Base-by-base conservation (phyloP, 2,113 vertebrate species). In the Salminus brasiliensis region DNA sequence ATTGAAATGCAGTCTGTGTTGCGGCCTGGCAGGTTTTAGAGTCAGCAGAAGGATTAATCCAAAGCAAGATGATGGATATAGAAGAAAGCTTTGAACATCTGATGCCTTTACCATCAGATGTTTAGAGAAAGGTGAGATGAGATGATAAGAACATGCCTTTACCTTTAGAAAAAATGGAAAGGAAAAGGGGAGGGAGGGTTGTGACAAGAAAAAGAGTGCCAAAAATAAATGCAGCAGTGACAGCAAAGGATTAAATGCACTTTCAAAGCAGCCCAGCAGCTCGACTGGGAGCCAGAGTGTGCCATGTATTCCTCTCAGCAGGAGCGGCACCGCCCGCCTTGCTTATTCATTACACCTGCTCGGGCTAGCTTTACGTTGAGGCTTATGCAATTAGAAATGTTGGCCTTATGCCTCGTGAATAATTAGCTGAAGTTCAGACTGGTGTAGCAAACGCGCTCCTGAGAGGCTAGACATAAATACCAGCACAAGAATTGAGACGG, bases 51-150 rank as follows among this genome's bases (percentile, higher is more conserved):
- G 52, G 49, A 59, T 78, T 78, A 83, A 69, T 63, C 57, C 15
- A 43, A 23, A 23, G 39, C 71, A 71, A 18, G 47, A 73, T 74
- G 74, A 78, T 10, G 80, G 76, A 74, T 53, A 70, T 13, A 57
- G 43, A 78, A 36, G 39, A 67, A 49, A 34, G 62, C 73, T 73
- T 72, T 76, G 68, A 76, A 76, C 5, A 60, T 55, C 52, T 23
- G 52, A 55, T 25, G 52, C 9, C 23, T 55, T 23, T 55, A 55
- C 45, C 67, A 69, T 25, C 63, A 52, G 70, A 45, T 11, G 41
- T 68, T 39, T 75, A 39, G 62, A 39, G 62, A 71, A 34, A 39
- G 62, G 62, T 12, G 2, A 18, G 62, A 65, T 53, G 10, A 16
- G 43, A 27, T 30, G 25, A 59, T 43, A 60, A 59, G 36, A 59